A percentile compares a stretch with the other conserved stretches of the same genome.
Conservation (phyloP, 1,140 invertebrate genomes). For the Luehdorfia chinensis region DNA sequence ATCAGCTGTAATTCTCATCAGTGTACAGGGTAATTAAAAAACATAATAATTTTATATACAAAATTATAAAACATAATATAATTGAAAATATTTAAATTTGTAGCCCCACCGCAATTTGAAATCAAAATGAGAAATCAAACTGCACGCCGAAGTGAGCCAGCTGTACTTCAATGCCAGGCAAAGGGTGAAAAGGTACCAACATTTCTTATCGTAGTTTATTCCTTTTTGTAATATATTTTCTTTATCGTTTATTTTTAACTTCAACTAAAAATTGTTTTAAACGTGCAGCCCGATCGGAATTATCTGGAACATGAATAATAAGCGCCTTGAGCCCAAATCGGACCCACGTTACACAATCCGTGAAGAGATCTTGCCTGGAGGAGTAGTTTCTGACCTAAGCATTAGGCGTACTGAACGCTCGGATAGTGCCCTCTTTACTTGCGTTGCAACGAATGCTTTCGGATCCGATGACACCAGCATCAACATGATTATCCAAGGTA, state of each 20-base stretch:
- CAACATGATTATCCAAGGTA: conserved; percentile 96
- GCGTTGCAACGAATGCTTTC: conserved; percentile 95
- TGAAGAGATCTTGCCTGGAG: conserved; percentile 91
- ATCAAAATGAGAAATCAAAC: conserved; percentile 94
- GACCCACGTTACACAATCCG: conserved; percentile 94
- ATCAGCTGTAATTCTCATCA: conserved; percentile 94
- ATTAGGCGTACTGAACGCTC: conserved; percentile 92
- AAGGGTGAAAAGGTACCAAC: conserved; percentile 89
- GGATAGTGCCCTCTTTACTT: conserved; percentile 96
- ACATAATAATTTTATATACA: no score
- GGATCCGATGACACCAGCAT: conserved; percentile 97
- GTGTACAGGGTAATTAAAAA: conserved; percentile 87
- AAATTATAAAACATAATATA: conserved; percentile 3
- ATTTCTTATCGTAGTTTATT: background rate
- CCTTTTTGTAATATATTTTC: background rate
- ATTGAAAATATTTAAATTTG: conserved; percentile 37
- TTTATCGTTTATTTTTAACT: conserved; percentile 4
- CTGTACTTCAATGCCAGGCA: conserved; percentile 96
- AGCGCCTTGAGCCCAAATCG: conserved; percentile 91
- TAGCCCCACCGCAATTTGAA: conserved; percentile 95
- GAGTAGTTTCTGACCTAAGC: conserved; percentile 92
- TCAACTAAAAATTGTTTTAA: conserved; percentile 5
- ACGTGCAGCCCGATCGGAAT: conserved; percentile 89
- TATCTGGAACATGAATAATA: conserved; percentile 97
- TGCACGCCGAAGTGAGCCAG: conserved; percentile 91